Conservation (phyloP, 2,888 invertebrate genomes). For the Aromia moschata region DNA sequence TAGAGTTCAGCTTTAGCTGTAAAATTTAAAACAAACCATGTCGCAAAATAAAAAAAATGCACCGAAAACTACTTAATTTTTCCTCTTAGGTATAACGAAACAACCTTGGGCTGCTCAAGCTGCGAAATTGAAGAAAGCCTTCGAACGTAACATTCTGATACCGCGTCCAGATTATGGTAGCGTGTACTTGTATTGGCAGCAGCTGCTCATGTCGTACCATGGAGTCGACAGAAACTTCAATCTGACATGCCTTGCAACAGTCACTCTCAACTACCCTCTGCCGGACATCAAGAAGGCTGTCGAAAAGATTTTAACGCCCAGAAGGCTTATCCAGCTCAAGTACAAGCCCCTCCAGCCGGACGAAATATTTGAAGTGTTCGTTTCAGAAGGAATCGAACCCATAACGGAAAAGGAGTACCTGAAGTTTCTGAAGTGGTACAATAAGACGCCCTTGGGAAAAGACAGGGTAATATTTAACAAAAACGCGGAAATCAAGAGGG, state of each 20-base stretch:
- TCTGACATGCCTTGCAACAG: slow-evolving; percentile 67
- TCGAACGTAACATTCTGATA: slow-evolving; percentile 64
- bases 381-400: slow-evolving; percentile 54
- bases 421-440: slow-evolving; percentile 66
- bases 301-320: slow-evolving; percentile 62
- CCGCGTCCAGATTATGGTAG: slow-evolving; percentile 70
- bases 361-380: slow-evolving; percentile 66
- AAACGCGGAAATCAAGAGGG: slow-evolving; percentile 45
- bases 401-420: slow-evolving; percentile 63
- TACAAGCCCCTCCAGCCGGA: slow-evolving; percentile 65
- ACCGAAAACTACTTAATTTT: too few species aligned
- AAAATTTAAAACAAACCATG: too few species aligned
- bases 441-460: slow-evolving; percentile 55
- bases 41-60: too few species aligned
- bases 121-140: slow-evolving; percentile 65
- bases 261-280: slow-evolving; percentile 67
- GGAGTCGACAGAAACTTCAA: slow-evolving; percentile 69
- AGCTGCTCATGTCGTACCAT: slow-evolving; percentile 69
- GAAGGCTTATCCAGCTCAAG: slow-evolving; percentile 65
- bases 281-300: slow-evolving; percentile 64
- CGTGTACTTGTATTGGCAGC: slow-evolving; percentile 66
- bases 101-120: slow-evolving; percentile 73
- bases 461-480: slow-evolving; percentile 56
- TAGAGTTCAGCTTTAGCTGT: too few species aligned
- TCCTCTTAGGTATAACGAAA: slow-evolving; percentile 63